Conservation (phyloP, 1,140 invertebrate genomes). For the Bombus cullumanus region DNA sequence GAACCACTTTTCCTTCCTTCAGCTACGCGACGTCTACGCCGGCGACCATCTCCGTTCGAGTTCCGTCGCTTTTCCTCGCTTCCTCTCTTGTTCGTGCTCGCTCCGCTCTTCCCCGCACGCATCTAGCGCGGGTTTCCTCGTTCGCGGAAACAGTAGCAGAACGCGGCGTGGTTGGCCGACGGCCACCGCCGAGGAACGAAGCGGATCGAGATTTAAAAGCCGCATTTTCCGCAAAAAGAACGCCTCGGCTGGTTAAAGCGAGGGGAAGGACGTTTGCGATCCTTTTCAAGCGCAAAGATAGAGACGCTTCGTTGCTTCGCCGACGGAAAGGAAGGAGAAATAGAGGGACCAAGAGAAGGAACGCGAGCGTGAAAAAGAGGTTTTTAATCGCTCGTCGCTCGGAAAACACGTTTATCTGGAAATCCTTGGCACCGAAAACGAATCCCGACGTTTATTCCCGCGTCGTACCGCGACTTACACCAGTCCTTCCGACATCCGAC, state of each 20-base stretch:
- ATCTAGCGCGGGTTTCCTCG: neutral
- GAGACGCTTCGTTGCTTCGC: constrained; percentile 33
- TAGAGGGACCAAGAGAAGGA: neutral
- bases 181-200: constrained; percentile 40
- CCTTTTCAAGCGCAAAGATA: constrained; percentile 61
- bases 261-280: constrained; percentile 57
- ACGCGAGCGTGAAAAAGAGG: constrained; percentile 1
- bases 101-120: neutral
- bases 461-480: neutral
- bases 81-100: neutral
- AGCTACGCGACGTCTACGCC: neutral
- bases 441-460: constrained; percentile 60
- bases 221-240: constrained; percentile 57
- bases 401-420: constrained; percentile 66
- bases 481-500: neutral
- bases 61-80: neutral
- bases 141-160: neutral
- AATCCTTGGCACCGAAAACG: constrained; percentile 55
- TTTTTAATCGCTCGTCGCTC: constrained; percentile 67
- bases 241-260: constrained; percentile 52
- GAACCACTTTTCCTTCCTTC: neutral
- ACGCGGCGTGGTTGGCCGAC: neutral
- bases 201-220: constrained; percentile 68
- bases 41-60: neutral
- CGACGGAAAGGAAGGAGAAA: neutral